Evolutionary conservation across 2,797 vertebrate genomes (phyloP), one percentile per base, ranked within the genome.

Genomic region (Echeneis naucrates): DNA sequence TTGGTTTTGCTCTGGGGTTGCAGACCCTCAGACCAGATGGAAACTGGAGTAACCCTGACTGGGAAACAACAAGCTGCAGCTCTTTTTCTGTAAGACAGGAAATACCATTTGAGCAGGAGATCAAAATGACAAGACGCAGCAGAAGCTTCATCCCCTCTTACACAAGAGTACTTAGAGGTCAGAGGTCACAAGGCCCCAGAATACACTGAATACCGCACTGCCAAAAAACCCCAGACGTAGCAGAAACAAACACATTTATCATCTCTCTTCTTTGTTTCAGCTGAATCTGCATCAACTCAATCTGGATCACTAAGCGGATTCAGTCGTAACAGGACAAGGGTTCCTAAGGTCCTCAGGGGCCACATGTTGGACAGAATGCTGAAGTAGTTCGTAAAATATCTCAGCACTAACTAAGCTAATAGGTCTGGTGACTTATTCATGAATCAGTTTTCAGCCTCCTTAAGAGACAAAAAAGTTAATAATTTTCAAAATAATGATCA

Each of bases 51-150:
- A 27, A 19, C 16, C 6, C 50, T 30, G 32, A 24, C 66, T 64
- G 67, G 50, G 40, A 79, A 64, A 82, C 78, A 73, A 50, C 56
- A 53, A 42, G 62, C 38, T 59, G 27, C 59, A 33, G 72, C 66
- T 61, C 67, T 8, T 2, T 40, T 47, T 26, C 52, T 27, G 2
- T 48, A 30, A 2, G 24, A 45, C 89, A 92, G 92, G 92, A 93
- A 93, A 92, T 87, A 24, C 86, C 89, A 87, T 26, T 11, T n/a
- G 47, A 66, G 71, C 75, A 38, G 67, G 23, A 74, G 83, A 87
- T 90, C 90, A 90, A 91, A 88, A 84, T 65, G 82, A 82, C 85
- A 76, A 72, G 76, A 81, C 72, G 21, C 85, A 86, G 88, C 89
- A 93, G 75, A 91, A 89, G 47, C 75, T 56, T 10, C 17, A 30